Percentiles rank a stretch among this genome's conserved stretches.
These are phyloP conservation scores for Labeo calbasu DNA, from an alignment of 2,797 vertebrate species.

Conservation along the genomic window DNA sequence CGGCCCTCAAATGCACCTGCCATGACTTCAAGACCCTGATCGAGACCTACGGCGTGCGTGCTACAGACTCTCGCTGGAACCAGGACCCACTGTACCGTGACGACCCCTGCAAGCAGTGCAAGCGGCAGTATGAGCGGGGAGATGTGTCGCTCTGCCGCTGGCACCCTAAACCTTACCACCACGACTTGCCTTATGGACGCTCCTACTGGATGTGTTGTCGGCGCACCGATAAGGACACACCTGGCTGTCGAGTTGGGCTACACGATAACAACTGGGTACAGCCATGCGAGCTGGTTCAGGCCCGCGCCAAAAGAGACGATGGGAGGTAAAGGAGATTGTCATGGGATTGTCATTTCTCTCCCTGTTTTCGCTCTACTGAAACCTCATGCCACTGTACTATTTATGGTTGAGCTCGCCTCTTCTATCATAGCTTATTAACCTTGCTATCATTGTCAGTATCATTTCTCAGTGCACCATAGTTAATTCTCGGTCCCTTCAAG, in stretches of 20 bases:
- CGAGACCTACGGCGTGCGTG: slow-evolving; percentile 88
- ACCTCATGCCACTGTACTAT: slow-evolving; percentile 62
- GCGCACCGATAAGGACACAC: slow-evolving; percentile 87
- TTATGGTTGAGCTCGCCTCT: slow-evolving; percentile 61
- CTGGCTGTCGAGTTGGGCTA: slow-evolving; percentile 90
- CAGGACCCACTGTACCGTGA: slow-evolving; percentile 92
- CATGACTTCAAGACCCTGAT: slow-evolving; percentile 92
- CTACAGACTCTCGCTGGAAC: slow-evolving; percentile 92
- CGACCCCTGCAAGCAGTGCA: slow-evolving; percentile 97
- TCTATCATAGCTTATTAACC: slow-evolving; percentile 56
- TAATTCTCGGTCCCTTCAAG: slow-evolving; percentile 41
- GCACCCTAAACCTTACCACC: slow-evolving; percentile 99
- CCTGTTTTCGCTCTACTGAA: slow-evolving; percentile 59
- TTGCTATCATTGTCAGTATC: slow-evolving; percentile 62
- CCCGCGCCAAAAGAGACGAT: slow-evolving; percentile 76
- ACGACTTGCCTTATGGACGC: slow-evolving; percentile 97
- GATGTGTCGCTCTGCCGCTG: slow-evolving; percentile 96
- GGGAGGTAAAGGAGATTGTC: slow-evolving; percentile 75
- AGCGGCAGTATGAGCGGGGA: slow-evolving; percentile 88
- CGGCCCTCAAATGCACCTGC: slow-evolving; percentile 94
- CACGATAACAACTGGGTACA: slow-evolving; percentile 98
- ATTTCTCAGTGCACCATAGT: slow-evolving; percentile 58
- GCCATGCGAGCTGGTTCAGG: slow-evolving; percentile 78
- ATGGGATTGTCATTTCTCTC: slow-evolving; percentile 37
- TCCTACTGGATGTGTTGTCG: slow-evolving; percentile 99